phyloP scores from a whole-genome alignment of 2,113 vertebrate genomes.

The Cheilinus undulatus region DNA sequence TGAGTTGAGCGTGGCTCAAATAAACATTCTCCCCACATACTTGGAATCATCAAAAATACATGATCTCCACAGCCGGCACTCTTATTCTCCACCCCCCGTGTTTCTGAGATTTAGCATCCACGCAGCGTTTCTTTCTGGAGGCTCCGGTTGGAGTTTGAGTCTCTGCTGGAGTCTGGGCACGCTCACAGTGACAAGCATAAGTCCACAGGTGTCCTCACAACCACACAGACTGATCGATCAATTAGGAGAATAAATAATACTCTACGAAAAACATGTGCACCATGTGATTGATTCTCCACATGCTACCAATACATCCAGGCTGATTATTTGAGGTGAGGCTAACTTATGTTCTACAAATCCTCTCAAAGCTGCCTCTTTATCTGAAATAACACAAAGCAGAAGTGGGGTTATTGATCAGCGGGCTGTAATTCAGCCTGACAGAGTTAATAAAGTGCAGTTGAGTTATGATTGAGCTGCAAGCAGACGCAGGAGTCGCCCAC shows the following conservation, averaged over 20 bases:
- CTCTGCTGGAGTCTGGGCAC: conserved; percentile 41
- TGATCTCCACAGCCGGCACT: background rate
- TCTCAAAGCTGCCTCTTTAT: conserved; percentile 43
- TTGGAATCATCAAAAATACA: conserved; percentile 6
- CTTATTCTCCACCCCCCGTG: background rate
- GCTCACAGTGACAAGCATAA: conserved; percentile 1
- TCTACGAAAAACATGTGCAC: conserved; percentile 32
- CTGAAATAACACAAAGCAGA: conserved; percentile 28
- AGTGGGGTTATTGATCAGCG: conserved; percentile 46
- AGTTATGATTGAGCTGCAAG: conserved; percentile 13
- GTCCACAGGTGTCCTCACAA: conserved; percentile 60
- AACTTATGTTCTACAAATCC: conserved; percentile 35
- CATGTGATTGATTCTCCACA: conserved; percentile 58
- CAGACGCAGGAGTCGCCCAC: background rate
- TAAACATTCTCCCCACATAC: background rate
- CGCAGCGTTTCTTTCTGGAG: conserved; percentile 11
- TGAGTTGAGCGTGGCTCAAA: background rate
- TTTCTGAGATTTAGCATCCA: background rate
- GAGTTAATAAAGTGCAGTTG: conserved; percentile 35
- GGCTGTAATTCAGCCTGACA: conserved; percentile 36
- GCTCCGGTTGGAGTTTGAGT: conserved; percentile 31
- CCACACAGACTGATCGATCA: conserved; percentile 51
- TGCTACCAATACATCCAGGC: conserved; percentile 20
- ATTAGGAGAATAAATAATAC: conserved; percentile 67
- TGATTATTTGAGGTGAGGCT: conserved; percentile 48